Base-by-base conservation (phyloP, 2,797 vertebrate species). In the Eulemur coronatus region DNA sequence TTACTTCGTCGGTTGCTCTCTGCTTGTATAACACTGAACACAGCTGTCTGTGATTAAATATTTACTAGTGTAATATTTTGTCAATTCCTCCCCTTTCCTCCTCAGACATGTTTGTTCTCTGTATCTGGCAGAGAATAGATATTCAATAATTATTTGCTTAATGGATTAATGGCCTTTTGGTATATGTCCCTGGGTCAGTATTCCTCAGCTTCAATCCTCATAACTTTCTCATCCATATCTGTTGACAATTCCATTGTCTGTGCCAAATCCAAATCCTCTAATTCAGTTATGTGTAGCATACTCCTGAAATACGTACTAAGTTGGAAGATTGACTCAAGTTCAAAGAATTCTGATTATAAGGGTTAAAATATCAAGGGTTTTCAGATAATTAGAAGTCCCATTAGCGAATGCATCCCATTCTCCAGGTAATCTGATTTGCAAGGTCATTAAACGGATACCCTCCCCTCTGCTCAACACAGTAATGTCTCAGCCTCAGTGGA, bases 71-170 rank as follows among this genome's bases (percentile, higher is more conserved):
- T 24, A 85, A 52, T 65, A 75, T 84, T 96, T 92, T 81, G 50
- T 88, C 22, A 55, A 4, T 35, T 59, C n/a, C 4, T 61, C 11
- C 12, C 17, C 6, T 41, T 43, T 18, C 24, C 22, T 12, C n/a
- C 55, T 73, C 35, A 65, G 52, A 14, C 50, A 57, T 92, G 38
- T 85, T 85, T 86, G 28, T 82, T 85, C 7, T 72, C 12, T 17
- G 38, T 63, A 13, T 7, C 46, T 93, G 63, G 38, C 24, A 76
- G 35, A 82, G 13, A 79, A n/a, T 41, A 84, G 8, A 48, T 92
- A 96, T 43, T 86, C 18, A n/a, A 89, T 76, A 93, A 79, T 84
- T 65, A 55, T 46, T 78, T 84, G 76, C 67, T 82, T 7, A 88
- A 92, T 81, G 79, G 94, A 65, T 93, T 18, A 91, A 20, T 50